Conservation (phyloP, 1,140 invertebrate species). For the Zophobas atratus region DNA sequence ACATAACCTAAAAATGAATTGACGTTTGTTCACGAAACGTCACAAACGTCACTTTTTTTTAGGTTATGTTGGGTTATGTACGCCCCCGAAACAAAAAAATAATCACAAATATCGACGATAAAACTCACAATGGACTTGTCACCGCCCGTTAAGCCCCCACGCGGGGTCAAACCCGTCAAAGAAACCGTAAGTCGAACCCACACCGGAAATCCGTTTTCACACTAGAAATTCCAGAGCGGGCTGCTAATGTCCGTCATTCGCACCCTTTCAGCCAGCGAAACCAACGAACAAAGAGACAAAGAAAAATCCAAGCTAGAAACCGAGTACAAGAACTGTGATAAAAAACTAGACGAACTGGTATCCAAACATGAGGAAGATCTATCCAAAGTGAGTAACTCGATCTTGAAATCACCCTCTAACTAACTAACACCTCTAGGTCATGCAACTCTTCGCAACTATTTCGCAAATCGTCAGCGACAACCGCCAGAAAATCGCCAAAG, state of each 20-base stretch:
- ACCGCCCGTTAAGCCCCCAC: slow-evolving; percentile 84
- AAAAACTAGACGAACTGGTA: slow-evolving; percentile 89
- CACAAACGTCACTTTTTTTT: no score
- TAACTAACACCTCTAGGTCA: slow-evolving; percentile 71
- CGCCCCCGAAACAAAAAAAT: not conserved
- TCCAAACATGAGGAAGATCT: slow-evolving; percentile 91
- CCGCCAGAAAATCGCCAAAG: slow-evolving; percentile 85
- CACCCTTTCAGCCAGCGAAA: slow-evolving; percentile 92
- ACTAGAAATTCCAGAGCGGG: slow-evolving; percentile 79
- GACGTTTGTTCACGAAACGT: no score
- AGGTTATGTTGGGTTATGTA: slow-evolving; percentile 4
- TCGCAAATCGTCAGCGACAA: slow-evolving; percentile 84
- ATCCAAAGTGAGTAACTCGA: slow-evolving; percentile 77
- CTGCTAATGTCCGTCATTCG: slow-evolving; percentile 94
- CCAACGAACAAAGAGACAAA: slow-evolving; percentile 94
- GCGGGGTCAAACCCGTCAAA: slow-evolving; percentile 85
- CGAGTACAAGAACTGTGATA: slow-evolving; percentile 93
- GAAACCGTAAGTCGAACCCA: slow-evolving; percentile 78
- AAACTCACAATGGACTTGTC: slow-evolving; percentile 54
- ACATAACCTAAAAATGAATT: no score
- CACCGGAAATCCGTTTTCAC: slow-evolving; percentile 45
- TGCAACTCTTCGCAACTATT: slow-evolving; percentile 80
- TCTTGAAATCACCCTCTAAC: slow-evolving; percentile 10
- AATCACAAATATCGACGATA: not conserved
- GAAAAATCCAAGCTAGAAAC: slow-evolving; percentile 95